phyloP scores from a whole-genome alignment of 2,888 invertebrate species.

The Unio pictorum region DNA sequence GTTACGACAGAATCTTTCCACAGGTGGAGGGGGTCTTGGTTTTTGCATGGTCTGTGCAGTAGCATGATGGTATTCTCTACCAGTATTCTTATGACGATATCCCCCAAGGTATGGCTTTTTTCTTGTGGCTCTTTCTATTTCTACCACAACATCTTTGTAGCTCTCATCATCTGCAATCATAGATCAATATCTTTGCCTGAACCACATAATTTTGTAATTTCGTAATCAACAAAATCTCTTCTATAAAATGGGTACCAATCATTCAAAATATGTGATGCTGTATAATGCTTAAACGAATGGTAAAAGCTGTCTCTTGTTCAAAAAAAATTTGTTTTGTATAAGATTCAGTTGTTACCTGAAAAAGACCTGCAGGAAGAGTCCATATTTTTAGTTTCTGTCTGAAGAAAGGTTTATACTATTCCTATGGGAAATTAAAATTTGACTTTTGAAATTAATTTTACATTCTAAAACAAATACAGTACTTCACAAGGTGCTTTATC shows the following conservation, averaged over 20 bases:
- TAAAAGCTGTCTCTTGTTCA: no score
- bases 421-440: no score
- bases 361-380: no score
- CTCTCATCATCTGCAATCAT: conserved; percentile 52
- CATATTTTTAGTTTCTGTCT: no score
- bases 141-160: conserved; percentile 68
- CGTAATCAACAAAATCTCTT: background rate
- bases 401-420: no score
- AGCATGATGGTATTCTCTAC: conserved; percentile 85
- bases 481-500: no score
- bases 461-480: no score
- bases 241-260: conserved; percentile 1
- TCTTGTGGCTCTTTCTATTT: conserved; percentile 65
- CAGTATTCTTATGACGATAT: conserved; percentile 81
- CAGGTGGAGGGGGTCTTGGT: conserved; percentile 52
- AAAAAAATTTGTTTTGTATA: no score
- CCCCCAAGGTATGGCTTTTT: conserved; percentile 87
- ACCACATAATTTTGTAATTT: background rate
- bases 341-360: no score
- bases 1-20: conserved; percentile 66
- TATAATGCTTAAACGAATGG: no score
- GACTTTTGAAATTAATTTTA: no score
- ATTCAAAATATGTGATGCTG: background rate
- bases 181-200: background rate
- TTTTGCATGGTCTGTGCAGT: conserved; percentile 82